Base-by-base conservation (phyloP, 2,797 vertebrate genomes). In the Helostoma temminkii region DNA sequence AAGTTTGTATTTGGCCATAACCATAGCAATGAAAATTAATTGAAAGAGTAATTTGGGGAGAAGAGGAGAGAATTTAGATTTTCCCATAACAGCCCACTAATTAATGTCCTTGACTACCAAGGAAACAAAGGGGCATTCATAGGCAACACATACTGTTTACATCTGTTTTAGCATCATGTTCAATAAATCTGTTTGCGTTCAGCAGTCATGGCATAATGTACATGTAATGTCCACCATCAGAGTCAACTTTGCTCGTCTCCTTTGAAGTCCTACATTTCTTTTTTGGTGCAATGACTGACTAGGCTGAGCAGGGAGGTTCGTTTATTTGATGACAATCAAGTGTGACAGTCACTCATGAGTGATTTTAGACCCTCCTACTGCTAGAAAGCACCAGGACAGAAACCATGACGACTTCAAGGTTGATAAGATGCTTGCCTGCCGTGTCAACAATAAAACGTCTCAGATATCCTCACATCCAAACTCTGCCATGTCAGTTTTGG, bases 131-230 rank as follows among this genome's bases (percentile, higher is more conserved):
- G 46, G 52, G 55, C 43, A 69, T 85, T 88, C 66, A 83, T 74
- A 82, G 68, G 71, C 63, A 81, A 47, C 39, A 10, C 82, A 76
- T 42, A 57, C 76, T 57, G 25, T 58, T 58, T 67, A 86, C 89
- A 89, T 92, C 76, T 90, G 88, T 81, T 88, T 83, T 62, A 61
- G 68, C 68, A 56, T 71, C 67, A 59, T 54, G 74, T 76, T 80
- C 74, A 86, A 68, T 78, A 53, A 64, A 69, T 81, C 66, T 78
- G 82, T 85, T 79, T 75, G 71, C 76, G 70, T 76, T 78, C 76
- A 56, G 42, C 75, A 68, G 66, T 77, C 67, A 61, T 84, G 74
- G 80, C 71, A 74, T 79, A 74, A 83, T 82, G 71, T 64, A 72
- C 66, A 80, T 62, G 70, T 54, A 70, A 59, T 55, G 48, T 60